Evolutionary conservation across 35 echinoderm and acorn worm genomes (phyloP).

Genomic region (Eucidaris tribuloides): DNA sequence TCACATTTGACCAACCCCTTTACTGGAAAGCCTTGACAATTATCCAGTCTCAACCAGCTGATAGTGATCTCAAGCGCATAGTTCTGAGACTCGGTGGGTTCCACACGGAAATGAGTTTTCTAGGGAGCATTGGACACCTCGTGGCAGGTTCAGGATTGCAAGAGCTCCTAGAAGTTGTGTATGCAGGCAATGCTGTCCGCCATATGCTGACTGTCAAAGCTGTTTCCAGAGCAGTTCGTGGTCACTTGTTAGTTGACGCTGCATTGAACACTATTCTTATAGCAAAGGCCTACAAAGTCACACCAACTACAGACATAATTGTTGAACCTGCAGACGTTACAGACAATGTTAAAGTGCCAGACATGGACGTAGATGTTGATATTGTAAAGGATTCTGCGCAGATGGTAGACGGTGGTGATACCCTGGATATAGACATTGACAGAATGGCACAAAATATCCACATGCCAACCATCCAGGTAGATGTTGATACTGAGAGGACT

Average conservation of each 20-base stretch:
- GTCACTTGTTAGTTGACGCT: slow-evolving; percentile 41
- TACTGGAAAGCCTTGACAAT: slow-evolving; percentile 42
- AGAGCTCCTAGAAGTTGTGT: slow-evolving; percentile 47
- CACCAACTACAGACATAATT: neutral
- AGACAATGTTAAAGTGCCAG: neutral
- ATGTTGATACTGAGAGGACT: neutral
- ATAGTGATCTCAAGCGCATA: neutral
- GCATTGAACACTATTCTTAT: neutral
- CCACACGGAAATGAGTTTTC: slow-evolving; percentile 40
- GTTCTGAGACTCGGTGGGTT: neutral
- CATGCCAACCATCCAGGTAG: neutral
- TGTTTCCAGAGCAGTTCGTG: slow-evolving; percentile 30
- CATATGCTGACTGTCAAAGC: neutral
- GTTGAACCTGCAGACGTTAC: neutral
- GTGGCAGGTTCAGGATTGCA: slow-evolving; percentile 46
- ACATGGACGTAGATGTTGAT: neutral
- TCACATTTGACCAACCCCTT: too few relatives aligned
- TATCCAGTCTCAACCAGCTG: neutral
- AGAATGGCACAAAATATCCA: neutral
- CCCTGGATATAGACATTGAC: neutral
- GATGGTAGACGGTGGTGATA: slow-evolving; percentile 2
- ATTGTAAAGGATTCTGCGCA: neutral
- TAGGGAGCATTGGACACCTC: slow-evolving; percentile 50
- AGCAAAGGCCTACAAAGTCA: neutral
- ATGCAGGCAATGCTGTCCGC: slow-evolving; percentile 21